These are phyloP conservation scores for Rousettus madagascariensis DNA, from an alignment of 2,797 vertebrate species.

Conservation along the genomic window DNA sequence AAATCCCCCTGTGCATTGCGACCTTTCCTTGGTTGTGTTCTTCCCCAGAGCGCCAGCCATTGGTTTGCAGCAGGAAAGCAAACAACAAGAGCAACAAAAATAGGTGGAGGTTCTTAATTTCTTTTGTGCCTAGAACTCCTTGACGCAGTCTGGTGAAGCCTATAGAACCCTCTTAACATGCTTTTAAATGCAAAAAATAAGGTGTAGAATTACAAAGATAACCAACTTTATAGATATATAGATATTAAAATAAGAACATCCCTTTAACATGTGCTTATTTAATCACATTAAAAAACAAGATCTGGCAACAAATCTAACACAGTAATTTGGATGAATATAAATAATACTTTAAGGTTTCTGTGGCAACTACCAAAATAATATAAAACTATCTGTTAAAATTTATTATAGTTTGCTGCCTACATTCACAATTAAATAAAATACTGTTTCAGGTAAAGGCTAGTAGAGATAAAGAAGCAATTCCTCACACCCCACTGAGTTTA, in stretches of 20 bases:
- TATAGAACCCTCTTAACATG: background rate
- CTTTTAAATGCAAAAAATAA: background rate
- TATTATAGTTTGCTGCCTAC: background rate
- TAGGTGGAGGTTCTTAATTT: background rate
- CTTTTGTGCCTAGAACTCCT: background rate
- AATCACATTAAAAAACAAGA: background rate
- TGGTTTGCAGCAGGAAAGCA: background rate
- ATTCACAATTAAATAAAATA: background rate
- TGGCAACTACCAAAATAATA: background rate
- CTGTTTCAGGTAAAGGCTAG: background rate
- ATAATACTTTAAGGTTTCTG: slow-evolving; percentile 5
- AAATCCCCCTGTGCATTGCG: background rate
- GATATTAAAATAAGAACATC: background rate
- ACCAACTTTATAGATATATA: background rate
- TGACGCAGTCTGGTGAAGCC: background rate
- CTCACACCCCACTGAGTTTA: background rate
- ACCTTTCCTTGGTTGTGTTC: background rate
- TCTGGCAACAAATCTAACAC: background rate
- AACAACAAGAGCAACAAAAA: background rate
- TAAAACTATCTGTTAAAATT: background rate
- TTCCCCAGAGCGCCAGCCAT: background rate
- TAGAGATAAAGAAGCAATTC: background rate
- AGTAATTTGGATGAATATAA: background rate
- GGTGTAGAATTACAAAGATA: background rate
- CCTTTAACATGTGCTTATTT: background rate